Evolutionary conservation across 1,140 invertebrate species (phyloP).

Genomic region (Vanessa tameamea): DNA sequence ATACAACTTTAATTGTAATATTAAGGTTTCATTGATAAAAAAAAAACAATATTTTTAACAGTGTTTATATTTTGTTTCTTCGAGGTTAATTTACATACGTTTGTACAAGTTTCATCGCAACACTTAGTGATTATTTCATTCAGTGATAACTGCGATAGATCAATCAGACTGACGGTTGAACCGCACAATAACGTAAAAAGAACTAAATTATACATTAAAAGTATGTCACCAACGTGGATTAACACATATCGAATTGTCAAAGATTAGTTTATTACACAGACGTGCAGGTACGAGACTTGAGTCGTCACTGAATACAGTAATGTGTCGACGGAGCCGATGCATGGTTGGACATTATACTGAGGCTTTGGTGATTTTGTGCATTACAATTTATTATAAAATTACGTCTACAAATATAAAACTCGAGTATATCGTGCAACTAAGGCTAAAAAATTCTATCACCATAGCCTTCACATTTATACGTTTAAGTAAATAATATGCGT

Average conservation of each 20-base stretch:
- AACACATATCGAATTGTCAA: conserved; percentile 45
- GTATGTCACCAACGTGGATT: conserved; percentile 4
- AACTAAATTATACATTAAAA: conserved; percentile 20
- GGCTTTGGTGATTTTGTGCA: conserved; percentile 65
- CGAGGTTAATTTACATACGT: conserved; percentile 70
- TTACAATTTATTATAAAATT: conserved; percentile 62
- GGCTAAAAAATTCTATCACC: conserved; percentile 46
- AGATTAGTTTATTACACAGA: conserved; percentile 27
- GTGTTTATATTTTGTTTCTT: conserved; percentile 76
- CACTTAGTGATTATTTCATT: not conserved
- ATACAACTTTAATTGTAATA: too few species aligned
- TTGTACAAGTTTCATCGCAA: conserved; percentile 41
- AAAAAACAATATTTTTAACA: conserved; percentile 64
- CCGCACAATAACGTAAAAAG: conserved; percentile 11
- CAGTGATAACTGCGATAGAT: not conserved
- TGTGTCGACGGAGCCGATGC: not conserved
- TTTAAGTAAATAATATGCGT: conserved; percentile 29
- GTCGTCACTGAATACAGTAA: not conserved
- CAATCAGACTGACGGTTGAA: not conserved
- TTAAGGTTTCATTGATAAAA: conserved; percentile 28
- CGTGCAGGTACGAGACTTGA: conserved; percentile 48
- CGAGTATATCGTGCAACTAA: conserved; percentile 64
- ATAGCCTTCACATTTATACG: conserved; percentile 30
- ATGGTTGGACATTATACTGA: conserved; percentile 19
- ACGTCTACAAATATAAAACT: conserved; percentile 67